These are phyloP conservation scores for Girardinus metallicus DNA, from an alignment of 2,797 vertebrate genomes.

Conservation along the genomic window DNA sequence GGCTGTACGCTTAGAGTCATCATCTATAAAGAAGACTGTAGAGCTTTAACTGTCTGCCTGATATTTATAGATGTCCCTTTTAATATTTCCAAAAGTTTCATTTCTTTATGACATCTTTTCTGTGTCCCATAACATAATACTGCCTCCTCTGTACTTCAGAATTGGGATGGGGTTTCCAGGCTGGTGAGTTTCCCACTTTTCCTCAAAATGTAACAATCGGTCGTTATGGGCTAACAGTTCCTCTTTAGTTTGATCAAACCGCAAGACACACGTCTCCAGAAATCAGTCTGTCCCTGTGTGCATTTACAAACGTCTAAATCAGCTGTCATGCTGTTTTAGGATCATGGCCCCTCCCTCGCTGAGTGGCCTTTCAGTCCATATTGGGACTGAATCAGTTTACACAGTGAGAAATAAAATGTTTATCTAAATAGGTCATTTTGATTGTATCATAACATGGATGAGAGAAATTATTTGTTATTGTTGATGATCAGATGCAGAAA, in stretches of 20 bases:
- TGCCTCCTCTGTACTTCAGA: neutral
- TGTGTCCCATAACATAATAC: neutral
- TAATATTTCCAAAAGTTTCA: neutral
- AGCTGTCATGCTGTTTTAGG: no score
- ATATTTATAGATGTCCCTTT: neutral
- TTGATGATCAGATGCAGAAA: neutral
- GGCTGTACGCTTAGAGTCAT: neutral
- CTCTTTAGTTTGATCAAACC: neutral
- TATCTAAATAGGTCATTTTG: neutral
- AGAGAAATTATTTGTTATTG: neutral
- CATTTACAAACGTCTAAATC: neutral
- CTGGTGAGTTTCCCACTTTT: neutral
- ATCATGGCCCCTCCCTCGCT: neutral
- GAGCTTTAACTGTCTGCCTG: neutral
- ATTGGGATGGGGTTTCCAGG: neutral
- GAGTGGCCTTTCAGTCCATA: neutral
- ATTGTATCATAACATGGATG: no score
- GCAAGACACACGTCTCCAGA: neutral
- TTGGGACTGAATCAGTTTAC: neutral
- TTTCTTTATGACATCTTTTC: neutral
- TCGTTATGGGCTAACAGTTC: neutral
- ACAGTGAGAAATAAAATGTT: neutral
- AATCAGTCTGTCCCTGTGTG: neutral
- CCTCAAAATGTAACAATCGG: neutral
- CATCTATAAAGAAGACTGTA: neutral